Evolutionary conservation across 2,888 invertebrate genomes (phyloP).

Genomic region (Xylota sylvarum): DNA sequence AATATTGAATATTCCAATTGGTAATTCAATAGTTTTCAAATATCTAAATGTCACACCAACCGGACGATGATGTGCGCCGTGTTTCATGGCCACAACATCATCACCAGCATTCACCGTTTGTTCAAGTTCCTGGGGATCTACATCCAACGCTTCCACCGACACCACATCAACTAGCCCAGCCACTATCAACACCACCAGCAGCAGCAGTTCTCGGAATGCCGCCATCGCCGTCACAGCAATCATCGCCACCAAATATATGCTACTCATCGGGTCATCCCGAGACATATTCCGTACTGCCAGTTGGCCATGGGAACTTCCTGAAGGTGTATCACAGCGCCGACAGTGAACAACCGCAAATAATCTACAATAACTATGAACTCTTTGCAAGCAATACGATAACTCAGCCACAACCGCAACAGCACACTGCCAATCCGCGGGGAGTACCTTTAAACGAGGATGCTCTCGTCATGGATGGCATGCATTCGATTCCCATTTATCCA

Average conservation of each 20-base stretch:
- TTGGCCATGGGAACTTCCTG: conserved; percentile 84
- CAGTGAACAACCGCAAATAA: conserved; percentile 78
- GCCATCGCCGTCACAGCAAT: conserved; percentile 33
- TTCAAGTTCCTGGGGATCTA: conserved; percentile 59
- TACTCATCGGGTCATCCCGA: conserved; percentile 80
- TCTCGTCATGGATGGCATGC: conserved; percentile 51
- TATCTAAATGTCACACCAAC: conserved; percentile 59
- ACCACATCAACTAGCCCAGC: conserved; percentile 36
- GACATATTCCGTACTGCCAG: conserved; percentile 83
- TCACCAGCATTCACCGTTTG: conserved; percentile 45
- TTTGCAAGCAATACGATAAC: conserved; percentile 83
- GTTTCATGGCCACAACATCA: conserved; percentile 65
- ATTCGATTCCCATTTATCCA: conserved; percentile 50
- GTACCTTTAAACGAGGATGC: conserved; percentile 55
- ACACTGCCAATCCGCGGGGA: conserved; percentile 54
- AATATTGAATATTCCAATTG: conserved; percentile 51
- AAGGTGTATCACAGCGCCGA: conserved; percentile 84
- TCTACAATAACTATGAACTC: conserved; percentile 83
- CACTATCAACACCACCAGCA: conserved; percentile 17
- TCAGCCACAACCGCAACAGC: conserved; percentile 78
- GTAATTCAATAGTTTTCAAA: conserved; percentile 23
- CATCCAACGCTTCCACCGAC: conserved; percentile 38
- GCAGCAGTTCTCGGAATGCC: conserved; percentile 44
- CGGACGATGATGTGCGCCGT: conserved; percentile 59
- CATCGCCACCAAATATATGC: conserved; percentile 56